Evolutionary conservation across 2,113 vertebrate species (phyloP).

Genomic region (Plecturocebus donacophilus): DNA sequence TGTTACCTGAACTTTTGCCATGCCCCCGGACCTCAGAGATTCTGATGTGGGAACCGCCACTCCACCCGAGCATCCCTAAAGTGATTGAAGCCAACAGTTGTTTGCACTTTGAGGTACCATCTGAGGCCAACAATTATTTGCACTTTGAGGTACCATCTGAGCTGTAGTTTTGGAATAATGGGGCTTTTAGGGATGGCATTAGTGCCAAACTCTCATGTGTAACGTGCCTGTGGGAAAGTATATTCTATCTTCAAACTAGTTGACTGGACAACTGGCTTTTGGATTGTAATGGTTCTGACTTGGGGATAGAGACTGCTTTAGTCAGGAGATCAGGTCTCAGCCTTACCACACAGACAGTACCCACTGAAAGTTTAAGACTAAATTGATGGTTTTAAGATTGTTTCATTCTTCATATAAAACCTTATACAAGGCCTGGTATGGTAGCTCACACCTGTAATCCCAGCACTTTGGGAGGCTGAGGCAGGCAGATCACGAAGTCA

Average conservation of each 20-base stretch:
- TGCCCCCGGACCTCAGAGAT: not conserved
- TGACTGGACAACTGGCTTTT: not conserved
- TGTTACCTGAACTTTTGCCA: not conserved
- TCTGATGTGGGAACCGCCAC: not conserved
- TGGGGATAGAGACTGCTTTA: not conserved
- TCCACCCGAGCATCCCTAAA: not conserved
- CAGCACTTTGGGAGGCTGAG: no score
- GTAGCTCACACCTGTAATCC: no score
- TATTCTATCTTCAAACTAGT: not conserved
- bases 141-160: not conserved
- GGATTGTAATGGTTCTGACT: not conserved
- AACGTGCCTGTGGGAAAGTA: not conserved
- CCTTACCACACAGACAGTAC: not conserved
- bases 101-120: not conserved
- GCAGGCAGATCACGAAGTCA: no score
- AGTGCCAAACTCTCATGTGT: not conserved
- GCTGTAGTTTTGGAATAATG: constrained; percentile 7
- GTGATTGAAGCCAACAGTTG: not conserved
- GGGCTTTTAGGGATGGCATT: not conserved
- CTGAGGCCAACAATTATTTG: constrained; percentile 7
- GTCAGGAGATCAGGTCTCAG: not conserved
- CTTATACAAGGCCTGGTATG: not conserved
- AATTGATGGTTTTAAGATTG: not conserved
- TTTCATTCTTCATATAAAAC: not conserved
- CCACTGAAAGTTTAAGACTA: not conserved